Percentiles rank a stretch among this genome's conserved stretches.
Conservation (phyloP, 2,888 invertebrate species). For the Xylota sylvarum region DNA sequence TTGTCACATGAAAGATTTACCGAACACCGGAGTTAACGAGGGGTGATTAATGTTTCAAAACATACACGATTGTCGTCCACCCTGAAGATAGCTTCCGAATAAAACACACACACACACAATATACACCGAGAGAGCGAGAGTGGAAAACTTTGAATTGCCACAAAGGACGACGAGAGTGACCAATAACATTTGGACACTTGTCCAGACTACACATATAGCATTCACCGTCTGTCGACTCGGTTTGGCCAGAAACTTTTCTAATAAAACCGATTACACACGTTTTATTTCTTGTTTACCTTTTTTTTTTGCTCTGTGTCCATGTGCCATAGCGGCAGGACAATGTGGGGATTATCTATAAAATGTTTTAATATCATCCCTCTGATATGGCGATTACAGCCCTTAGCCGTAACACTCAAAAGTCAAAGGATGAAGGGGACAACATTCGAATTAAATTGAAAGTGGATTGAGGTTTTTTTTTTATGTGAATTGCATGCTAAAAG, state of each 20-base stretch:
- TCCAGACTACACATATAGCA: slow-evolving; percentile 29
- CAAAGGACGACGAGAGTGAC: slow-evolving; percentile 29
- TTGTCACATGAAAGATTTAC: slow-evolving; percentile 73
- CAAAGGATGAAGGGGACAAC: slow-evolving; percentile 53
- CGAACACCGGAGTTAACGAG: slow-evolving; percentile 72
- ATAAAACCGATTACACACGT: slow-evolving; percentile 78
- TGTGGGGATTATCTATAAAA: slow-evolving; percentile 70
- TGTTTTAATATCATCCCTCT: slow-evolving; percentile 60
- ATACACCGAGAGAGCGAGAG: background rate
- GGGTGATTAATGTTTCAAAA: slow-evolving; percentile 75
- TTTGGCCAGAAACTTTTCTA: slow-evolving; percentile 77
- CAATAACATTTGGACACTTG: slow-evolving; percentile 50
- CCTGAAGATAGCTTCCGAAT: background rate
- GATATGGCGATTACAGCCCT: slow-evolving; percentile 65
- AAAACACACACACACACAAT: background rate
- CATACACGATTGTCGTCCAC: slow-evolving; percentile 32
- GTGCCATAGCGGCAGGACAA: slow-evolving; percentile 41
- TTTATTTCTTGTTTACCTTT: slow-evolving; percentile 76
- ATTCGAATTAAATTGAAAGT: slow-evolving; percentile 70
- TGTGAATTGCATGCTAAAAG: slow-evolving; percentile 17
- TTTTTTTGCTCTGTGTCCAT: slow-evolving; percentile 17
- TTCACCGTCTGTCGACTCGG: slow-evolving; percentile 52
- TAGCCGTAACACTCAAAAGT: slow-evolving; percentile 57
- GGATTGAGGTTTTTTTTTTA: slow-evolving; percentile 20
- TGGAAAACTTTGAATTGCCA: slow-evolving; percentile 59